A percentile compares a stretch with the other conserved stretches of the same genome.
These are phyloP conservation scores for Achroia grisella DNA, from an alignment of 1,140 invertebrate species.

Conservation along the genomic window DNA sequence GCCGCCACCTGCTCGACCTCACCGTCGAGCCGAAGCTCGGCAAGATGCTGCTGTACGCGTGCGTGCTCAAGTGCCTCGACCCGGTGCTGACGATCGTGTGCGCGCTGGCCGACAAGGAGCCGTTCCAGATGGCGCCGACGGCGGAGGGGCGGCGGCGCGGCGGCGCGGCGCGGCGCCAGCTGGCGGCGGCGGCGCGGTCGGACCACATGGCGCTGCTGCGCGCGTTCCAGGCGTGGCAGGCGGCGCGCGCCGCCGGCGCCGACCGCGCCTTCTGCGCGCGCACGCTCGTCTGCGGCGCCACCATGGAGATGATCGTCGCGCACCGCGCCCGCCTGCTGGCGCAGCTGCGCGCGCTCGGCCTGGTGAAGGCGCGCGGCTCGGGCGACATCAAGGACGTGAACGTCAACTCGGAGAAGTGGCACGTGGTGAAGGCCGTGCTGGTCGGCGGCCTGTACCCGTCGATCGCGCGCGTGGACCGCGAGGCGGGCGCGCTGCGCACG, in stretches of 20 bases:
- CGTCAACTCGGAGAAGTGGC: slow-evolving; percentile 91
- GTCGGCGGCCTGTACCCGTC: slow-evolving; percentile 92
- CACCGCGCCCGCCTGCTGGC: slow-evolving; percentile 86
- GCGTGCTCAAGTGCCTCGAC: slow-evolving; percentile 94
- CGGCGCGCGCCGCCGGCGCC: slow-evolving; percentile 79
- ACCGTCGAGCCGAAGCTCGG: slow-evolving; percentile 93
- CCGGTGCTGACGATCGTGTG: slow-evolving; percentile 95
- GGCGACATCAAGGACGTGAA: slow-evolving; percentile 88
- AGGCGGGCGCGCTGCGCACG: slow-evolving; percentile 57
- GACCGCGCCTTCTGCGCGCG: slow-evolving; percentile 85
- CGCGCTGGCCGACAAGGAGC: slow-evolving; percentile 87
- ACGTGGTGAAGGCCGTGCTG: slow-evolving; percentile 92
- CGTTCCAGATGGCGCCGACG: slow-evolving; percentile 84
- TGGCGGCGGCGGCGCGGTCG: slow-evolving; percentile 85
- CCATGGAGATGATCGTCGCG: slow-evolving; percentile 90
- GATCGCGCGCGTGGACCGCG: slow-evolving; percentile 78
- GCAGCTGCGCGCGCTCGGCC: slow-evolving; percentile 88
- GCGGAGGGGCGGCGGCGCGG: slow-evolving; percentile 79
- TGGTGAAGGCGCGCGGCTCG: slow-evolving; percentile 84
- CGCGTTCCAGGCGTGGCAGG: slow-evolving; percentile 88
- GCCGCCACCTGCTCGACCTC: slow-evolving; percentile 88
- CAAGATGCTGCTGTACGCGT: slow-evolving; percentile 93
- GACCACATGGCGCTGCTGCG: slow-evolving; percentile 94
- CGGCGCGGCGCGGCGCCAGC: slow-evolving; percentile 77
- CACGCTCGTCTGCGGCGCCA: slow-evolving; percentile 86